These are phyloP conservation scores for Ecliptopera silaceata DNA, from an alignment of 2,888 invertebrate genomes.

Conservation along the genomic window DNA sequence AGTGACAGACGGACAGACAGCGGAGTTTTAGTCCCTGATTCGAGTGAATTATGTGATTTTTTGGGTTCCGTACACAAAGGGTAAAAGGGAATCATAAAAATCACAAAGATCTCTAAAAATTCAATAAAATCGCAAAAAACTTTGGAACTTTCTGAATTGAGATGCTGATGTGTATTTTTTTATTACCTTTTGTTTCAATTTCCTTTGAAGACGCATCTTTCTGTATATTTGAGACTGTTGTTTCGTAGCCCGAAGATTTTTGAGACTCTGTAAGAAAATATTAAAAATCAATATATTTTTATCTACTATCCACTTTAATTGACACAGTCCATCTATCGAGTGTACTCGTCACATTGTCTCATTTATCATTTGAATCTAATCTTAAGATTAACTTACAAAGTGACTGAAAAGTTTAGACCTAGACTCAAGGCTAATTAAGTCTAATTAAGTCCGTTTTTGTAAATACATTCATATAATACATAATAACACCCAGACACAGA, in stretches of 20 bases:
- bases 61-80: too few relatives aligned
- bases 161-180: not conserved
- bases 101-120: too few relatives aligned
- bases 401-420: not conserved
- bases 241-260: constrained; percentile 44
- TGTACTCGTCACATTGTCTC: not conserved
- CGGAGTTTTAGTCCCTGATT: too few relatives aligned
- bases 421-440: not conserved
- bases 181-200: constrained; percentile 49
- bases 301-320: not conserved
- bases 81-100: too few relatives aligned
- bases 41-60: too few relatives aligned
- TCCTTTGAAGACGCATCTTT: constrained; percentile 39
- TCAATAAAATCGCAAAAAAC: too few relatives aligned
- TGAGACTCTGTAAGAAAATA: constrained; percentile 59
- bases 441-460: too few relatives aligned
- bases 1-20: too few relatives aligned
- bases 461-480: too few relatives aligned
- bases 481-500: too few relatives aligned
- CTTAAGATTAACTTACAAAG: not conserved
- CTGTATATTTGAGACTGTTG: constrained; percentile 40
- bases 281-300: not conserved
- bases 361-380: not conserved
- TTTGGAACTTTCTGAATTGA: not conserved
- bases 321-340: constrained; percentile 5